phyloP scores from a whole-genome alignment of 2,888 invertebrate species.

The Physocephala rufipes region DNA sequence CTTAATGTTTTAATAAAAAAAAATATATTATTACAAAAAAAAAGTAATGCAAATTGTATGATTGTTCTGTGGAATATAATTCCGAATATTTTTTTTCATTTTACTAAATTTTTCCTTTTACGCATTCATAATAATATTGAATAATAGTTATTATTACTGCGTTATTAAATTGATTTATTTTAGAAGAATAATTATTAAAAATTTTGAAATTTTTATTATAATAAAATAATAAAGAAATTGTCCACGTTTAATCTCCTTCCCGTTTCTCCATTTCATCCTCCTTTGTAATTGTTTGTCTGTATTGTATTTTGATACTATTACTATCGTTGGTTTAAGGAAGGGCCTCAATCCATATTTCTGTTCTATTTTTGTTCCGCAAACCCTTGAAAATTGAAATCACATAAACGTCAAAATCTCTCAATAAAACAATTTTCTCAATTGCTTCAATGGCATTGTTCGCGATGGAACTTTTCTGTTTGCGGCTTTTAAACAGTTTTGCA shows the following conservation, averaged over 20 bases:
- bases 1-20: too few species aligned
- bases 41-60: too few species aligned
- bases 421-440: conserved; percentile 61
- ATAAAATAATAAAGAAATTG: not conserved
- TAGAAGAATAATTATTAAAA: too few species aligned
- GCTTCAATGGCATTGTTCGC: conserved; percentile 53
- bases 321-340: not conserved
- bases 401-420: conserved; percentile 54
- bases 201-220: too few species aligned
- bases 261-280: not conserved
- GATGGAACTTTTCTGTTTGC: conserved; percentile 26
- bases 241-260: not conserved
- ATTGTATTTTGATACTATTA: not conserved
- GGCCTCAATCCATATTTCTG: not conserved
- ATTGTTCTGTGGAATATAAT: too few species aligned
- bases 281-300: not conserved
- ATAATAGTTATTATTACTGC: too few species aligned
- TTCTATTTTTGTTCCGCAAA: not conserved
- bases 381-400: conserved; percentile 35
- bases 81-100: too few species aligned
- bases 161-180: too few species aligned
- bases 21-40: too few species aligned
- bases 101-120: too few species aligned
- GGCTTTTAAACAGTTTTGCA: conserved; percentile 15
- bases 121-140: too few species aligned